Evolutionary conservation across 1,140 invertebrate genomes (phyloP).

Genomic region (Fopius arisanus): DNA sequence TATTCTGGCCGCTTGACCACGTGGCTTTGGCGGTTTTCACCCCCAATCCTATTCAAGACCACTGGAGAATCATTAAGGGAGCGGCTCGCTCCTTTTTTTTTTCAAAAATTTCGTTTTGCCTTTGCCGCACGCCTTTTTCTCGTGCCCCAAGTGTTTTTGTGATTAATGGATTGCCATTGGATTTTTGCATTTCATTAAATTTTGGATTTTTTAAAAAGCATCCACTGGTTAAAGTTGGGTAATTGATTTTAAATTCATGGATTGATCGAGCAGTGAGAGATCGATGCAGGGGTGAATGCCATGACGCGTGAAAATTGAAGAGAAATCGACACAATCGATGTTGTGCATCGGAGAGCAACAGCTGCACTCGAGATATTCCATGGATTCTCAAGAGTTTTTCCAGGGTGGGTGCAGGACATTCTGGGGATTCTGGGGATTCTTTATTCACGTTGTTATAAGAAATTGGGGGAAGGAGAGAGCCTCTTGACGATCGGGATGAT

Average conservation of each 20-base stretch:
- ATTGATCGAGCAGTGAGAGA: not conserved
- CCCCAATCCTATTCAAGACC: not conserved
- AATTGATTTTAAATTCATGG: not conserved
- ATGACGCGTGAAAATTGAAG: slow-evolving; percentile 43
- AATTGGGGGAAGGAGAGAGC: slow-evolving; percentile 13
- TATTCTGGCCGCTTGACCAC: not conserved
- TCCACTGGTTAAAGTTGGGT: not conserved
- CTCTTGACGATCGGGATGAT: slow-evolving; percentile 33
- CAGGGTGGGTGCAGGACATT: slow-evolving; percentile 2
- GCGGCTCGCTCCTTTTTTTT: not conserved
- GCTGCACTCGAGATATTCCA: slow-evolving; percentile 16
- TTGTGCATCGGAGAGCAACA: not conserved
- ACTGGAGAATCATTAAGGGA: not conserved
- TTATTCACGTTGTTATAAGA: slow-evolving; percentile 9
- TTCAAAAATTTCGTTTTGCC: not conserved
- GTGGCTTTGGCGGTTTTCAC: not conserved
- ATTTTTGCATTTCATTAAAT: not conserved
- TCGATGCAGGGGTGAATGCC: slow-evolving; percentile 9
- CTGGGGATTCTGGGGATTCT: not conserved
- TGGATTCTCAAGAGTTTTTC: slow-evolving; percentile 13
- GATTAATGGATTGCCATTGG: not conserved
- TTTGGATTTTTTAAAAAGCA: not conserved
- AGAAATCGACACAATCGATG: slow-evolving; percentile 21
- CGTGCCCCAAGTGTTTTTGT: not conserved
- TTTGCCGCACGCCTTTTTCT: slow-evolving; percentile 8